Percentiles rank a stretch among this genome's conserved stretches.
These are phyloP conservation scores for Lepus townsendii DNA, from an alignment of 2,797 vertebrate species.

Conservation along the genomic window DNA sequence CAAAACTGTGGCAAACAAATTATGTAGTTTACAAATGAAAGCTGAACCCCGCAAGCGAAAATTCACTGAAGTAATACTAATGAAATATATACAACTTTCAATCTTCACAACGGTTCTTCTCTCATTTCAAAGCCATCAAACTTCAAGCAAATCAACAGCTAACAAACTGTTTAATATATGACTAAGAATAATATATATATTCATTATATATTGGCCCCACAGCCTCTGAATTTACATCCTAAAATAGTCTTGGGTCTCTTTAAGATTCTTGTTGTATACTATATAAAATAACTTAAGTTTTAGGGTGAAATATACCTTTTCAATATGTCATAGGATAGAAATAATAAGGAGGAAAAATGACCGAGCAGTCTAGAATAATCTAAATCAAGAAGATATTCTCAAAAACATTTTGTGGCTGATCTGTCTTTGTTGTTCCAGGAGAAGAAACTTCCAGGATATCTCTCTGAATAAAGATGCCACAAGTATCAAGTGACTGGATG, in stretches of 20 bases:
- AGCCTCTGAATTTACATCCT: constrained; percentile 51
- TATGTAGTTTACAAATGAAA: constrained; percentile 42
- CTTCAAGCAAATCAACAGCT: constrained; percentile 22
- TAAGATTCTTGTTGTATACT: neutral
- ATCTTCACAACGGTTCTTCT: constrained; percentile 27
- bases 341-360: constrained; percentile 57
- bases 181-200: constrained; percentile 37
- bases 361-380: neutral
- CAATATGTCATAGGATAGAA: constrained; percentile 45
- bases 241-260: constrained; percentile 24
- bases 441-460: neutral
- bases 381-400: constrained; percentile 30
- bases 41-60: neutral
- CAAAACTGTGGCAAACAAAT: constrained; percentile 51
- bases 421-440: neutral
- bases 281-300: constrained; percentile 30
- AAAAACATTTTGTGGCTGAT: constrained; percentile 1
- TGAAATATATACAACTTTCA: constrained; percentile 52
- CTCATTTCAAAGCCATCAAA: neutral
- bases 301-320: neutral
- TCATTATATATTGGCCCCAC: neutral
- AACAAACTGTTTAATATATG: constrained; percentile 43
- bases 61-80: constrained; percentile 23
- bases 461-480: neutral
- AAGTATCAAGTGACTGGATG: constrained; percentile 37